Base-by-base conservation (phyloP, 1,140 invertebrate genomes). In the Euglossa dilemma region DNA sequence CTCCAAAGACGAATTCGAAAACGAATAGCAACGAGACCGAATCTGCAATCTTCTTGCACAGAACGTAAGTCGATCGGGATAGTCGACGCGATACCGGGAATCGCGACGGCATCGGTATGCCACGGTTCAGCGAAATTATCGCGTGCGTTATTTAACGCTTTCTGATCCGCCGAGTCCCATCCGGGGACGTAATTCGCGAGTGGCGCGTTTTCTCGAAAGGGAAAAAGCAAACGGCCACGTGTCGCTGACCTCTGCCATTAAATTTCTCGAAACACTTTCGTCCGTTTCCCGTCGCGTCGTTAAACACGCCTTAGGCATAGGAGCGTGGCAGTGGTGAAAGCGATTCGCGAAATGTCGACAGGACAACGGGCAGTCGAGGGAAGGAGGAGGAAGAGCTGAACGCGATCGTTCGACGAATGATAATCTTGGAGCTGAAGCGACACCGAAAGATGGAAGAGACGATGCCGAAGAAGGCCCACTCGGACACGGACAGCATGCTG, bases 321-420 rank as follows among this genome's bases (percentile, higher is more conserved):
- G 61, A 9, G 16, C n/a, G 16, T 23, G 2, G 2, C 6, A 6
- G 6, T 57, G 8, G 52, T 61, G 63, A 69, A 69, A 82, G 73
- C 69, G 12, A 5, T 20, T 43, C 9, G 6, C 2, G 20, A 45
- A 59, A 43, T 12, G 36, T 8, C 20, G 9, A 25, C 16, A 77
- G 66, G 6, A 2, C 6, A 2, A 8, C 36, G 0, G 20, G 7
- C 4, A n/a, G n/a, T 43, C 36, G 8, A 11, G 64, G n/a, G 0
- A 79, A 70, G 14, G 64, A 87, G 54, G 81, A 85, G 50, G 78
- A 80, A 18, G 57, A 84, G 16, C 23, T 86, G 56, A 74, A 88
- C 52, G 43, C 12, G 0, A 78, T 86, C 18, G 74, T 85, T 54
- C 87, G 70, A 43, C 59, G 64, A 1, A 77, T 88, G 77, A 82